A percentile compares a stretch with the other conserved stretches of the same genome.
Conservation (phyloP, 2,113 vertebrate genomes). For the Corvus cornix region DNA sequence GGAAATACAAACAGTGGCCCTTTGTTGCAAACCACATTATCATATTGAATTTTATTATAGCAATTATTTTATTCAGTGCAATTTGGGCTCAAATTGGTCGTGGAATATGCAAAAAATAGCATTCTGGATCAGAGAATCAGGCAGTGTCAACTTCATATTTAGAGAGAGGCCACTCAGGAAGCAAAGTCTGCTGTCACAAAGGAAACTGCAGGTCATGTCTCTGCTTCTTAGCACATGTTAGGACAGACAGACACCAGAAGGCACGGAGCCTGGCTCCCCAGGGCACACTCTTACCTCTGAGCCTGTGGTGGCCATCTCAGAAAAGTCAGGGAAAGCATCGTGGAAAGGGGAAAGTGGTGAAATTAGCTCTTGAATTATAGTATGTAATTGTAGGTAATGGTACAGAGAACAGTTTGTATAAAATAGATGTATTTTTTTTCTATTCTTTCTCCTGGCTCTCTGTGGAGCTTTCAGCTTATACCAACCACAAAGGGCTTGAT, state of each 20-base stretch:
- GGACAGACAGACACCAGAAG: neutral
- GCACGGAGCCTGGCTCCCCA: accelerated
- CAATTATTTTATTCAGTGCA: neutral
- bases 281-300: neutral
- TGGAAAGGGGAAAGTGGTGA: neutral
- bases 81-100: neutral
- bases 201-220: neutral
- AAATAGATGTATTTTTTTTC: neutral
- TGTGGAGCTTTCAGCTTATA: neutral
- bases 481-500: neutral
- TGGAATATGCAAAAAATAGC: neutral
- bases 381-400: neutral
- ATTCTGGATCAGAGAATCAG: neutral
- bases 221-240: neutral
- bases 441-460: neutral
- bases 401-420: neutral
- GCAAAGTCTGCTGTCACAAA: neutral
- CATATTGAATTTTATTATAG: neutral
- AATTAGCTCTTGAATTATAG: neutral
- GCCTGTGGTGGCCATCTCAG: accelerated
- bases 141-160: neutral
- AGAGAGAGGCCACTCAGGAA: neutral
- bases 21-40: neutral
- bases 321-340: neutral
- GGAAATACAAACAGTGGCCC: neutral